Percentiles rank a stretch among this genome's conserved stretches.
These are phyloP conservation scores for Tyto alba DNA, from an alignment of 2,113 vertebrate genomes.

Conservation along the genomic window DNA sequence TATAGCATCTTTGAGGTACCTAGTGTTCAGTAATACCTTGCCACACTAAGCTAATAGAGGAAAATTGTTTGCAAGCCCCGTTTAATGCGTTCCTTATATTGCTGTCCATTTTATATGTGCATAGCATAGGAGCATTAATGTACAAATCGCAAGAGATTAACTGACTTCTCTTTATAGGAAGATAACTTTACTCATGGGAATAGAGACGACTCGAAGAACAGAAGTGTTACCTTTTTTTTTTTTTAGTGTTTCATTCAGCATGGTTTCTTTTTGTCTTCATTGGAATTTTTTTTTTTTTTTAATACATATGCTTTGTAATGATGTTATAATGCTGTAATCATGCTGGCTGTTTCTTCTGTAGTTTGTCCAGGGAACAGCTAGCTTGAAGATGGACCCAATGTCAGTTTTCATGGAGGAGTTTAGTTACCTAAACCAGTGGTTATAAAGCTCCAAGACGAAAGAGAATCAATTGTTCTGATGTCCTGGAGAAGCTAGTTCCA, in stretches of 20 bases:
- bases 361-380: background rate
- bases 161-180: background rate
- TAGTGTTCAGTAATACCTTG: background rate
- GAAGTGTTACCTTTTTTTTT: background rate
- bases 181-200: background rate
- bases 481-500: background rate
- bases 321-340: background rate
- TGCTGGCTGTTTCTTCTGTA: background rate
- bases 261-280: background rate
- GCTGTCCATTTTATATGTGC: background rate
- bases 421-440: background rate
- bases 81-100: background rate
- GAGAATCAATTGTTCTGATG: background rate
- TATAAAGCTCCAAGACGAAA: background rate
- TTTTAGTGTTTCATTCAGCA: background rate
- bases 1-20: background rate
- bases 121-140: background rate
- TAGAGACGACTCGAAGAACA: background rate
- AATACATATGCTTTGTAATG: background rate
- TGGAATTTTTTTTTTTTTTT: background rate
- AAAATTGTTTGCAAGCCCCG: background rate
- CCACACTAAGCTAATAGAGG: background rate
- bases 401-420: background rate
- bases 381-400: background rate
- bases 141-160: background rate